Conservation (phyloP, 2,888 invertebrate species). For the Phengaris alcon region DNA sequence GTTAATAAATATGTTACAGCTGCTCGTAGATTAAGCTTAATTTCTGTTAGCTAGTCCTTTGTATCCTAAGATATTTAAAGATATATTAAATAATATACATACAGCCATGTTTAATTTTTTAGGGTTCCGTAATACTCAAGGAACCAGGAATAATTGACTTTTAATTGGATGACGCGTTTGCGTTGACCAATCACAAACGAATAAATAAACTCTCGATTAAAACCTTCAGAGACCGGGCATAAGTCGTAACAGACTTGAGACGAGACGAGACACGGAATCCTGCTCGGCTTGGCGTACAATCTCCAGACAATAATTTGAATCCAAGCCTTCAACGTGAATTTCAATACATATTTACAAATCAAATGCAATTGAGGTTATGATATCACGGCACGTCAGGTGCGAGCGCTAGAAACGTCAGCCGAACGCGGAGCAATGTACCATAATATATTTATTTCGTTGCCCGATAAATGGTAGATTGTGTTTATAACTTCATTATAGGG, state of each 20-base stretch:
- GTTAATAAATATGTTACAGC: neutral
- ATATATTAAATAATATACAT: no score
- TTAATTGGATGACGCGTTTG: no score
- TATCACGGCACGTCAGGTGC: constrained; percentile 11
- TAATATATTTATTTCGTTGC: neutral
- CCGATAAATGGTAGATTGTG: constrained; percentile 15
- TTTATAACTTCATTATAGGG: constrained; percentile 14
- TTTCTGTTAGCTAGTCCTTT: neutral
- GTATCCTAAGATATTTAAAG: no score
- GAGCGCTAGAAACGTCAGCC: constrained; percentile 14
- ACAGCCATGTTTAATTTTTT: no score
- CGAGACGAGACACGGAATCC: no score
- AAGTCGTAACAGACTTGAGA: no score
- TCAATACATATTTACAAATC: constrained; percentile 17
- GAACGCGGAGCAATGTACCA: neutral
- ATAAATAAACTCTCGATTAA: no score
- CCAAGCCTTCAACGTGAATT: neutral
- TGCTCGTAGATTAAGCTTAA: neutral
- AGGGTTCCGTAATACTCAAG: no score
- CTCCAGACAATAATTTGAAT: neutral
- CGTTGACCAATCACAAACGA: no score
- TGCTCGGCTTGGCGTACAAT: no score
- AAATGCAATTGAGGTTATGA: constrained; percentile 23
- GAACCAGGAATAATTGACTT: no score
- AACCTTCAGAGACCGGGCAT: no score